These are phyloP conservation scores for Gryllus longicercus DNA, from an alignment of 2,888 invertebrate species.

Conservation along the genomic window DNA sequence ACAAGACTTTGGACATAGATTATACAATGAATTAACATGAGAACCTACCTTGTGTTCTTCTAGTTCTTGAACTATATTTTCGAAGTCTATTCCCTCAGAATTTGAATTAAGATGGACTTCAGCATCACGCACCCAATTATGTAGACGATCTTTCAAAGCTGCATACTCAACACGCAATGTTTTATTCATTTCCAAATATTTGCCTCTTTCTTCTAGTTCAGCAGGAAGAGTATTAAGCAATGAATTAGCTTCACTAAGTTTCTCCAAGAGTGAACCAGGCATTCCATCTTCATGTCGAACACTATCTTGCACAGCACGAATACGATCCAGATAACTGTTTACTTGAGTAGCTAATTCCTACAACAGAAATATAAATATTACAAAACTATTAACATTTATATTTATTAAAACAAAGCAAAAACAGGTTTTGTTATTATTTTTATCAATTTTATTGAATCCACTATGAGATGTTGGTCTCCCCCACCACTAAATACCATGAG, in stretches of 20 bases:
- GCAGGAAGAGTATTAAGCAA: conserved; percentile 72
- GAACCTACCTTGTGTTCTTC: conserved; percentile 72
- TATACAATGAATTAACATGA: too few relatives aligned
- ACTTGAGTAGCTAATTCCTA: conserved; percentile 1
- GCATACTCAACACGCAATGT: conserved; percentile 73
- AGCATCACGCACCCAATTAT: conserved; percentile 80
- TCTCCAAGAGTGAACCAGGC: conserved; percentile 75
- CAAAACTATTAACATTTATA: background rate
- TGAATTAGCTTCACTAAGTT: conserved; percentile 79
- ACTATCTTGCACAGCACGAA: conserved; percentile 66
- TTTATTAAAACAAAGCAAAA: too few relatives aligned
- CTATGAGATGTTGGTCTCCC: too few relatives aligned
- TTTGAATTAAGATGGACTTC: conserved; percentile 71
- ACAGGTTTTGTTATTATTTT: too few relatives aligned
- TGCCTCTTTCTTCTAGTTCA: conserved; percentile 75
- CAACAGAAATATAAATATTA: background rate
- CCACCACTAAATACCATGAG: too few relatives aligned
- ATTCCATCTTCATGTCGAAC: conserved; percentile 73
- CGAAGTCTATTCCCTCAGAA: conserved; percentile 84
- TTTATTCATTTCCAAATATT: conserved; percentile 75
- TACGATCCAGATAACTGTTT: conserved; percentile 61
- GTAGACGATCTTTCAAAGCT: conserved; percentile 70
- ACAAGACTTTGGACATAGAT: too few relatives aligned
- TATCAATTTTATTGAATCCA: too few relatives aligned
- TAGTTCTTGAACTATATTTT: conserved; percentile 74